phyloP scores from a whole-genome alignment of 2,113 vertebrate genomes.

The Petaurus breviceps region DNA sequence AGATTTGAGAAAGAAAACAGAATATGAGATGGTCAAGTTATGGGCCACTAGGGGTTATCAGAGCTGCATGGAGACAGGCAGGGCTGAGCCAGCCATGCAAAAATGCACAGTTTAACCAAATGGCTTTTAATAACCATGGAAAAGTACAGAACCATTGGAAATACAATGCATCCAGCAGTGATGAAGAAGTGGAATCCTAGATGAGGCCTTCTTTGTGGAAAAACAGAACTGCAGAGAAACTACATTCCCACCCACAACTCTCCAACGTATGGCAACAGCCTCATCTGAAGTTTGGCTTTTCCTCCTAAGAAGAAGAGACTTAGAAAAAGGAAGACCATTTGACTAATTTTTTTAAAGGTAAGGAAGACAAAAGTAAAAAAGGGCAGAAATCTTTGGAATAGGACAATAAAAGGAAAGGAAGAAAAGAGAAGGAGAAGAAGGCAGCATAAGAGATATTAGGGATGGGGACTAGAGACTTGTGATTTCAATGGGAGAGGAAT shows the following conservation, averaged over 20 bases:
- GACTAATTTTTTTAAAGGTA: constrained; percentile 20
- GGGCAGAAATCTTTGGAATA: neutral
- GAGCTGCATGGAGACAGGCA: neutral
- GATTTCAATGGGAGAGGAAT: neutral
- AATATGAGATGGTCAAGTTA: neutral
- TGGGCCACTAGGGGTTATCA: neutral
- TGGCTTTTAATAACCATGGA: constrained; percentile 35
- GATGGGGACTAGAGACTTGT: neutral
- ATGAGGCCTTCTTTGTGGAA: neutral
- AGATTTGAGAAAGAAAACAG: neutral
- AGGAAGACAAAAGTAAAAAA: constrained; percentile 1
- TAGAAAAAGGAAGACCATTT: neutral
- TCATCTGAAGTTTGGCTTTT: constrained; percentile 15
- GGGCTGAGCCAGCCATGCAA: constrained; percentile 5
- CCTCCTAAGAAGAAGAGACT: constrained; percentile 22
- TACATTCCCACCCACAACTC: neutral
- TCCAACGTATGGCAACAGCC: neutral
- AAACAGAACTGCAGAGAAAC: constrained; percentile 33
- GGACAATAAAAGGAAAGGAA: neutral
- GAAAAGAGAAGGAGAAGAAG: neutral
- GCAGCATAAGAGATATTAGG: neutral
- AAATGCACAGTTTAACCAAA: constrained; percentile 41
- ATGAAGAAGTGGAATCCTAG: neutral
- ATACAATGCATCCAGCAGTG: constrained; percentile 5
- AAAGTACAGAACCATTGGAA: constrained; percentile 41